Percentiles rank a stretch among this genome's conserved stretches.
Conservation (phyloP, 2,113 vertebrate genomes). For the Salvelinus namaycush region DNA sequence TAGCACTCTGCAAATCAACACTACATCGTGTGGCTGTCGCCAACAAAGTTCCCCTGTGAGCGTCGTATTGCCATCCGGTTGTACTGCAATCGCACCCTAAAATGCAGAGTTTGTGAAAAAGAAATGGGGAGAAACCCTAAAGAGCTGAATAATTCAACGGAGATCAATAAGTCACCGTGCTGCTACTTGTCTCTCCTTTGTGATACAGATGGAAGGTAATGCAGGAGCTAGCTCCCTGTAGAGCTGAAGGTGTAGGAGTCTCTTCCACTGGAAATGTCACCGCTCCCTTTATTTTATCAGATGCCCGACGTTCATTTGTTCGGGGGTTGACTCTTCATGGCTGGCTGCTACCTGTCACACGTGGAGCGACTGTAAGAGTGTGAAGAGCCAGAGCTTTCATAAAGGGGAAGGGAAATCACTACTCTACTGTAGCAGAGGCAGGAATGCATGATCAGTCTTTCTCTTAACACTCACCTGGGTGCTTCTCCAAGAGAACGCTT, state of each 20-base stretch:
- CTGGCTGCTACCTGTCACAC: conserved; percentile 68
- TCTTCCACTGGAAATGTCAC: conserved; percentile 87
- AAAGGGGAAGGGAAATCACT: conserved; percentile 58
- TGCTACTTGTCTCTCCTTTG: conserved; percentile 69
- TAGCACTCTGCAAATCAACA: conserved; percentile 75
- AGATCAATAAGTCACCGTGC: conserved; percentile 83
- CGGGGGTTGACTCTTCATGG: conserved; percentile 80
- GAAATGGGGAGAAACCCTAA: conserved; percentile 51
- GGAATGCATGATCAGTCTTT: conserved; percentile 52
- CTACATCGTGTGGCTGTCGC: conserved; percentile 80
- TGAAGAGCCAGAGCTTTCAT: neutral
- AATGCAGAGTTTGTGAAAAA: conserved; percentile 83
- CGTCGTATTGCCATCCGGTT: conserved; percentile 76
- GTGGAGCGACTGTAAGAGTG: conserved; percentile 50
- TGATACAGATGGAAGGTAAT: conserved; percentile 88
- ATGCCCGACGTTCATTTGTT: conserved; percentile 86
- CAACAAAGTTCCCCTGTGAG: conserved; percentile 79
- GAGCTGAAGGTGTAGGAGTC: conserved; percentile 95
- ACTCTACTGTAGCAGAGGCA: conserved; percentile 65
- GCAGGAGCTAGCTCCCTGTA: conserved; percentile 86
- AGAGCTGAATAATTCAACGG: conserved; percentile 97
- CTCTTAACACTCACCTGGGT: conserved; percentile 57
- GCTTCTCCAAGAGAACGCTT: conserved; percentile 40
- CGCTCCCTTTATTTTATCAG: conserved; percentile 70
- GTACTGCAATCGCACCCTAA: conserved; percentile 75